phyloP scores from a whole-genome alignment of 2,113 vertebrate species.

The Octodon degus region DNA sequence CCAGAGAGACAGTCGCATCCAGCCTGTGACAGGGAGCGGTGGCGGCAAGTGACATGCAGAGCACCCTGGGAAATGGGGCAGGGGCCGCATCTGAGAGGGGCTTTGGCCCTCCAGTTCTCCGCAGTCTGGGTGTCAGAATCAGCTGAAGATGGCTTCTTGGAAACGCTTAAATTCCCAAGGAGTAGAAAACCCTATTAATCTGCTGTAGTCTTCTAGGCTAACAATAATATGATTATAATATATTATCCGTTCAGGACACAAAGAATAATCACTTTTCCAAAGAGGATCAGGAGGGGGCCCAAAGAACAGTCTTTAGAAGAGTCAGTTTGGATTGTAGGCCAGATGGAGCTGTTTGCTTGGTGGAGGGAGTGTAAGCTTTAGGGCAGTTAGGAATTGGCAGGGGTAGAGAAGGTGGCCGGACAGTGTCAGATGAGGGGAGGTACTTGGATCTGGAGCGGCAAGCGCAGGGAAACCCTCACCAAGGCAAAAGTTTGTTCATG shows the following conservation, averaged over 20 bases:
- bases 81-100: too few species aligned
- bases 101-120: not conserved
- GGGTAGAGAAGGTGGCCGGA: not conserved
- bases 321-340: not conserved
- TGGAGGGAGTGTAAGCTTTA: not conserved
- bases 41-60: not conserved
- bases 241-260: constrained; percentile 41
- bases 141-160: constrained; percentile 27
- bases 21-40: not conserved
- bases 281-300: constrained; percentile 42
- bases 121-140: not conserved
- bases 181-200: constrained; percentile 64
- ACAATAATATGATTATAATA: constrained; percentile 66
- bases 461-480: not conserved
- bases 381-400: not conserved
- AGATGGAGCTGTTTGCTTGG: not conserved
- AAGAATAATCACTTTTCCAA: constrained; percentile 64
- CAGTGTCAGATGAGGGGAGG: not conserved
- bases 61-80: not conserved
- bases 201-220: constrained; percentile 46
- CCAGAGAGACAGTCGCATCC: not conserved
- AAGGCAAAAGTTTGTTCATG: not conserved
- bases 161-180: constrained; percentile 33
- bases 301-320: not conserved
- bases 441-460: not conserved